Base-by-base conservation (phyloP, 2,113 vertebrate genomes). In the Tapirus terrestris region DNA sequence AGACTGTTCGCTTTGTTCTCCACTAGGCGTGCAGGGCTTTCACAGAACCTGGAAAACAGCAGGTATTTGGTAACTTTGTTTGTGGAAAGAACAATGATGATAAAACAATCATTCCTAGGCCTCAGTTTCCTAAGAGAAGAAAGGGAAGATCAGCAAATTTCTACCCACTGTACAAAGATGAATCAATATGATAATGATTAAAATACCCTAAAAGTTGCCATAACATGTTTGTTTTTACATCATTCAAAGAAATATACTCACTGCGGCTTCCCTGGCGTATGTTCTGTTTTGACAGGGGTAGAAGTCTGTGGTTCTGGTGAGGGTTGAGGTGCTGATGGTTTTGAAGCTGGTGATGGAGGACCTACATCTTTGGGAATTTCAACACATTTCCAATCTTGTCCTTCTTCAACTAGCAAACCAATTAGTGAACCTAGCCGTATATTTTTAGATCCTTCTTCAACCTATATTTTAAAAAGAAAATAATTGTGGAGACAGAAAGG, bases 321-420 rank as follows among this genome's bases (percentile, higher is more conserved):
- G 67, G 98, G 0, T 13, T 0, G 77, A 70, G 61, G 92, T 6
- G n/a, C 75, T 63, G 98, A 29, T 45, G 96, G 94, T 56, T 96
- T 90, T 36, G 98, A 56, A 39, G 98, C 67, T 36, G 96, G 81
- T 86, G 97, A 51, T 29, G 97, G 96, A 75, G 91, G 96, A 82
- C 89, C 94, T 43, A 58, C 76, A 72, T 99, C 98, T 98, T 98
- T 94, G 48, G 99, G 99, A 75, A 99, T 98, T 97, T 99, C 99
- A 94, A 99, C 99, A 76, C 99, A 98, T 89, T 99, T 99, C 99
- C 99, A 99, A 98, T 99, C 99, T 98, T 99, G 98, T 88, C 99
- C 99, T 99, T 99, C 99, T 95, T 99, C 99, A 92, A 99, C 99
- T 98, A 99, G 99, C 88, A 99, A 98, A 75, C 99, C 99, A 43